Conservation (phyloP, 2,888 invertebrate species). For the Hyposoter didymator region DNA sequence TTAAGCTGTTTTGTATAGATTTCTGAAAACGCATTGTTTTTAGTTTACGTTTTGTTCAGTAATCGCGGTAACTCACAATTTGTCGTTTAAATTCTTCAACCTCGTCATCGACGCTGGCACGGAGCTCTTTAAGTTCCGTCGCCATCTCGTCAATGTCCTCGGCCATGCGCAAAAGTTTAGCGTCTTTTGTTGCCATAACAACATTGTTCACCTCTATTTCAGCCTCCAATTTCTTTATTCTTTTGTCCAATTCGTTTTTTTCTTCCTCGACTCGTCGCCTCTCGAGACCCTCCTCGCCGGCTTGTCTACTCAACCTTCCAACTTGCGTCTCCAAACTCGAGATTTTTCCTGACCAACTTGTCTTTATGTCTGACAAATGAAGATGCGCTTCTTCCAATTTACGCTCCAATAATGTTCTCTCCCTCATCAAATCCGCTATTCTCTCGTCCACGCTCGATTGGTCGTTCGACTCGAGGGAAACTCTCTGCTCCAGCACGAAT, state of each 20-base stretch:
- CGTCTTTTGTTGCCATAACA: conserved; percentile 89
- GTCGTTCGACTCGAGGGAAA: conserved; percentile 83
- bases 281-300: conserved; percentile 93
- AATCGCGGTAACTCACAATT: conserved; percentile 84
- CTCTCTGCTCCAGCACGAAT: conserved; percentile 85
- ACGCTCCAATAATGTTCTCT: conserved; percentile 89
- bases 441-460: conserved; percentile 85
- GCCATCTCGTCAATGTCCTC: conserved; percentile 91
- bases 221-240: conserved; percentile 87
- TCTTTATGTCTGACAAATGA: conserved; percentile 95
- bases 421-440: conserved; percentile 86
- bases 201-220: conserved; percentile 89
- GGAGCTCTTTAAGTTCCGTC: conserved; percentile 86
- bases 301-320: conserved; percentile 92
- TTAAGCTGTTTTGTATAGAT: background rate
- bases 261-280: conserved; percentile 90
- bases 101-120: conserved; percentile 83
- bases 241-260: conserved; percentile 88
- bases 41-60: conserved; percentile 54
- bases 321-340: conserved; percentile 95
- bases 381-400: conserved; percentile 94
- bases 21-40: background rate
- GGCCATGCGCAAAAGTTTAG: conserved; percentile 89
- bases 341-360: conserved; percentile 96
- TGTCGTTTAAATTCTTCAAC: conserved; percentile 83